Evolutionary conservation across 2,888 invertebrate species (phyloP).

Genomic region (Dorcus hopei): DNA sequence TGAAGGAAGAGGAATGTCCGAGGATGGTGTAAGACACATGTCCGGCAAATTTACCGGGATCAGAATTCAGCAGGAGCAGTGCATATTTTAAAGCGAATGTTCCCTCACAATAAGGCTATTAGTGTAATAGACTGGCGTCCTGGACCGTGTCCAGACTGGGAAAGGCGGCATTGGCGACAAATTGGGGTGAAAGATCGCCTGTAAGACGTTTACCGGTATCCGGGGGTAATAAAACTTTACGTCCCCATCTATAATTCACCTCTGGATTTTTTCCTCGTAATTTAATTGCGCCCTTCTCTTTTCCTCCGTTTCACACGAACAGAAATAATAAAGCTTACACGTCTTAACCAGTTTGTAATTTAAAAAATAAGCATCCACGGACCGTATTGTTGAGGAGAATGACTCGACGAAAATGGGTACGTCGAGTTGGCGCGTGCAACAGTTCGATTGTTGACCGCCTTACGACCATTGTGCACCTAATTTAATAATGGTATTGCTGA

Average conservation of each 20-base stretch:
- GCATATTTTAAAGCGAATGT: slow-evolving; percentile 45
- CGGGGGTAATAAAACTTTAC: slow-evolving; percentile 20
- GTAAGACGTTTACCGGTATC: slow-evolving; percentile 37
- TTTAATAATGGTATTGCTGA: slow-evolving; percentile 44
- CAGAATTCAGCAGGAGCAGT: slow-evolving; percentile 34
- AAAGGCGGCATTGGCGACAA: slow-evolving; percentile 48
- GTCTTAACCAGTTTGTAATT: too few relatives aligned
- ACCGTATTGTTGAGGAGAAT: slow-evolving; percentile 21
- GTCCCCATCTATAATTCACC: not conserved
- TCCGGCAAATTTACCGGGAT: slow-evolving; percentile 20
- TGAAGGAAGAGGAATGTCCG: not conserved
- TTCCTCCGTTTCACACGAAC: slow-evolving; percentile 3
- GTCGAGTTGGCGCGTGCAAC: slow-evolving; percentile 40
- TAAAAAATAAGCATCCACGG: slow-evolving; percentile 2
- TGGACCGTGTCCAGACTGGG: slow-evolving; percentile 50
- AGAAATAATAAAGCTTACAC: too few relatives aligned
- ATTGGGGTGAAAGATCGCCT: slow-evolving; percentile 49
- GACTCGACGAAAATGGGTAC: slow-evolving; percentile 23
- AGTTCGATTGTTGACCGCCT: slow-evolving; percentile 39
- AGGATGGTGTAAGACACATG: slow-evolving; percentile 15
- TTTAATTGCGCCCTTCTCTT: not conserved
- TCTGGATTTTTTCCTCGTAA: not conserved
- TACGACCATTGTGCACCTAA: slow-evolving; percentile 41
- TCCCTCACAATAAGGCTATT: slow-evolving; percentile 49
- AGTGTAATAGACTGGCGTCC: slow-evolving; percentile 48